Base-by-base conservation (phyloP, 2,797 vertebrate species). In the Tolypeutes matacus region DNA sequence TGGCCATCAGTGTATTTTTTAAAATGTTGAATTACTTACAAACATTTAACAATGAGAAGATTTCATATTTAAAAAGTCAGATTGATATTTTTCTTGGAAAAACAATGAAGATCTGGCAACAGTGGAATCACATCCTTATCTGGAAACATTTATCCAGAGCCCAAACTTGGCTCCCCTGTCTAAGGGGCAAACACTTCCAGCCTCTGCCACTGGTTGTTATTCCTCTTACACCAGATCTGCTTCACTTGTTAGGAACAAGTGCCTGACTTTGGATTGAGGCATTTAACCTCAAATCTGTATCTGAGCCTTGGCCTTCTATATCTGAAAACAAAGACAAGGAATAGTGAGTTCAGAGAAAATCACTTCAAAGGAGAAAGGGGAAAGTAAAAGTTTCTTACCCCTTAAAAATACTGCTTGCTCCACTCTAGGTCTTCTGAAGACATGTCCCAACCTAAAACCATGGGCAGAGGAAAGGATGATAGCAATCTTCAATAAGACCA, bases 21-120 rank as follows among this genome's bases (percentile, higher is more conserved):
- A 86, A 96, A 82, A 78, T 75, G 89, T 3, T 39, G 36, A 92
- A 92, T 88, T 67, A 36, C 36, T 87, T 87, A 12, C 17, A 95
- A 77, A 84, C 18, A 67, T 91, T 58, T 49, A 39, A 85, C 73
- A 95, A 89, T 77, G 31, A 72, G 15, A 76, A 90, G 1, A 31
- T 51, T 21, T 90, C 11, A 18, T 92, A 73, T 64, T 77, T 93
- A 46, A 73, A 81, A 93, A 64, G 8, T 1, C 27, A 77, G n/a
- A 60, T 11, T 91, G 36, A 2, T 60, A 7, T 34, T 89, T 94
- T 67, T 60, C 29, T 58, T 14, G 36, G 23, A 0, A 36, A 14
- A 49, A 31, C 46, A 36, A 60, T 56, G 53, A 56, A 27, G 27
- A 53, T 53, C 9, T 60, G 14, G 14, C 3, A 67, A 34, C 17